Base-by-base conservation (phyloP, 2,113 vertebrate species). In the Dascyllus trimaculatus region DNA sequence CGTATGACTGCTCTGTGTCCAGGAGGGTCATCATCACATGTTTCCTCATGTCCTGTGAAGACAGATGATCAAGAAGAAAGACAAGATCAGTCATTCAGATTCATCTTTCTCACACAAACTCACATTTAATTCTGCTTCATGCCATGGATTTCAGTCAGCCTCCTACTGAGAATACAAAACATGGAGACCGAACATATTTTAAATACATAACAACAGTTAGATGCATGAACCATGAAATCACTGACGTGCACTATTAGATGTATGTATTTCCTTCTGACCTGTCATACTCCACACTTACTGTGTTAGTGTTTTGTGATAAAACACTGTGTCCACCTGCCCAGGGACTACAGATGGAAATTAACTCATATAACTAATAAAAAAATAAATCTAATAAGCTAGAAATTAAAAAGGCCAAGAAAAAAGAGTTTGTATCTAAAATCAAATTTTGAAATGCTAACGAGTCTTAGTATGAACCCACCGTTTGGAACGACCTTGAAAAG, bases 1-100 rank as follows among this genome's bases (percentile, higher is more conserved):
- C 98, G 4, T 99, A 99, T 0, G 98, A 99, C 90, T 98, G 97
- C 79, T 99, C 98, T 0, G 97, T 99, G 89, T 99, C 98, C 92
- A 98, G 90, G 54, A 99, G 95, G 19, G 97, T 99, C 97, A 98
- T 98, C 94, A 98, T 97, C 83, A 99, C 98, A 90, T 99, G 98
- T 90, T 95, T 99, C 91, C 98, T 95, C 98, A 99, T 99, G 88
- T 99, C 98, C 98, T 99, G 90, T 35, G 78, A 78, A 83, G 43
- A 83, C 21, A 84, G 66, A 80, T 14, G 61, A 67, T 67, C 22
- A 75, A 53, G 11, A 61, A 60, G 29, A 56, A 32, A 63, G 6
- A 45, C 22, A 38, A 40, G 49, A 29, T 78, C 62, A 67, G 3
- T 19, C 45, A 56, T 59, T 32, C 48, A 22, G 14, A 43, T 4